phyloP scores from a whole-genome alignment of 2,797 vertebrate species.

The Coluber constrictor region DNA sequence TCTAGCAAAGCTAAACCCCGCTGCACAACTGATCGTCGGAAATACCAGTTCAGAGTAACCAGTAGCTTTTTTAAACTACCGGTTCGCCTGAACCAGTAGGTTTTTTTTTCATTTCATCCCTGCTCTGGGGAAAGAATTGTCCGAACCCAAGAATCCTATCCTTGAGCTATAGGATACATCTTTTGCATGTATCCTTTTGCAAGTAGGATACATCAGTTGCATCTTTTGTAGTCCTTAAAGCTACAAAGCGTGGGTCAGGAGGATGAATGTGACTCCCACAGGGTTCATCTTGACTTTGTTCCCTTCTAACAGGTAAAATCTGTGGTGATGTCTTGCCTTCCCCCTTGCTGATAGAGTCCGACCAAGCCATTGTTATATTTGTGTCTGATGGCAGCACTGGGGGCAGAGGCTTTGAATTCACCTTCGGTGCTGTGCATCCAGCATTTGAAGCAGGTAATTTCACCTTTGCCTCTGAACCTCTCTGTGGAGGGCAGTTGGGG shows the following conservation, averaged over 20 bases:
- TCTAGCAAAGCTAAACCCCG: no score
- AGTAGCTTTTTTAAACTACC: no score
- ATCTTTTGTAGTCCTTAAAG: not conserved
- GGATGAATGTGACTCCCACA: not conserved
- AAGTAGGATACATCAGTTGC: not conserved
- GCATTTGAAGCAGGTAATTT: slow-evolving; percentile 9
- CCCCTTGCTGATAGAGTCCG: not conserved
- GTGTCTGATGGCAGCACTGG: not conserved
- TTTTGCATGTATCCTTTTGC: no score
- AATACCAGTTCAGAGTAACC: no score
- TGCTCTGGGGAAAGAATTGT: not conserved
- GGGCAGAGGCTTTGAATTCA: not conserved
- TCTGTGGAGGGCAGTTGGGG: not conserved
- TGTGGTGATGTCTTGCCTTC: not conserved
- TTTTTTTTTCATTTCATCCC: no score
- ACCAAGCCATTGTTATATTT: not conserved
- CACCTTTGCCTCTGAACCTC: not conserved
- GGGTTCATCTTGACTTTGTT: not conserved
- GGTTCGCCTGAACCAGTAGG: no score
- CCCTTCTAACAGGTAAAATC: slow-evolving; percentile 3
- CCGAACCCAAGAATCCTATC: not conserved
- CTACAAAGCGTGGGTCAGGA: not conserved
- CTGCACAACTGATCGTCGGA: no score
- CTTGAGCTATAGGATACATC: not conserved
- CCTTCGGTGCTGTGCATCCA: not conserved